Percentiles rank a stretch among this genome's conserved stretches.
Conservation (phyloP, 2,888 invertebrate genomes). For the Orgyia antiqua region DNA sequence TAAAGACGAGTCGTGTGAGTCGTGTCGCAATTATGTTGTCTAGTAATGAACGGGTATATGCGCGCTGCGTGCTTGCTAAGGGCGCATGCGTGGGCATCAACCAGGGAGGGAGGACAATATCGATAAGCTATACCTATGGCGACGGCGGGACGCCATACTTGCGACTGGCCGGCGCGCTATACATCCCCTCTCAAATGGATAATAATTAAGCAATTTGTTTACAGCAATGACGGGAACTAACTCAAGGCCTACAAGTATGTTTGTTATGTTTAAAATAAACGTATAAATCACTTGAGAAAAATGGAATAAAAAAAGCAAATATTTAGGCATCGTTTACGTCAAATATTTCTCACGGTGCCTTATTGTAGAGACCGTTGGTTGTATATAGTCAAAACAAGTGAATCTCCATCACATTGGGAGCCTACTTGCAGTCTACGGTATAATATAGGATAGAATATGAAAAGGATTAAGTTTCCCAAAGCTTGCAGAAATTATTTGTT, state of each 20-base stretch:
- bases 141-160: constrained; percentile 51
- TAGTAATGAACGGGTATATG: constrained; percentile 47
- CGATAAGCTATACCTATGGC: constrained; percentile 38
- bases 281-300: too few relatives aligned
- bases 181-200: constrained; percentile 27
- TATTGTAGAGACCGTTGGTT: too few relatives aligned
- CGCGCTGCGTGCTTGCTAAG: constrained; percentile 32
- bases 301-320: too few relatives aligned
- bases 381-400: too few relatives aligned
- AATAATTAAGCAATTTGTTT: constrained; percentile 40
- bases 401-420: too few relatives aligned
- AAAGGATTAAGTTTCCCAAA: too few relatives aligned
- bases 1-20: constrained; percentile 59
- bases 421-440: too few relatives aligned
- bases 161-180: constrained; percentile 32
- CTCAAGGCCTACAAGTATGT: constrained; percentile 29
- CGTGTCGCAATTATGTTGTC: constrained; percentile 50
- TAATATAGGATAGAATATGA: too few relatives aligned
- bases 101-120: constrained; percentile 31
- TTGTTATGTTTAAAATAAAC: too few relatives aligned
- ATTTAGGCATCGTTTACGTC: too few relatives aligned
- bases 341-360: too few relatives aligned
- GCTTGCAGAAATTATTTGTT: too few relatives aligned
- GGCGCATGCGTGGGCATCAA: constrained; percentile 52
- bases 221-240: constrained; percentile 26